These are phyloP conservation scores for Danaus melanippus DNA, from an alignment of 1,140 invertebrate genomes.

Conservation along the genomic window DNA sequence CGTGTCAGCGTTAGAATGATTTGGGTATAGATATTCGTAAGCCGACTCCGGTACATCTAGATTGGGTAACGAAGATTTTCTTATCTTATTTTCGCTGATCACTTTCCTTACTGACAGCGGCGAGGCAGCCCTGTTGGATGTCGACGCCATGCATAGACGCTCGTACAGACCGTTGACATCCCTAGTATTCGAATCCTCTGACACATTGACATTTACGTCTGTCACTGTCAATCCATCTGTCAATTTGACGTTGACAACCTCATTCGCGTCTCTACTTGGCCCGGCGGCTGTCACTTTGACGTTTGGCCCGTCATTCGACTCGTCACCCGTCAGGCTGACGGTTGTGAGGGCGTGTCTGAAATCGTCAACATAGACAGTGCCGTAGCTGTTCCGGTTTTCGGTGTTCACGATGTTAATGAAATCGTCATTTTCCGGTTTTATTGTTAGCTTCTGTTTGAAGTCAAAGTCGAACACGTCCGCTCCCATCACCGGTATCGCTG, in stretches of 20 bases:
- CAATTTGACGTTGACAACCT: constrained; percentile 3
- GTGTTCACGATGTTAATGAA: constrained; percentile 63
- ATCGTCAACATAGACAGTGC: constrained; percentile 42
- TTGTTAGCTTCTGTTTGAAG: constrained; percentile 38
- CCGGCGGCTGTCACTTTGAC: constrained; percentile 14
- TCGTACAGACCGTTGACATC: constrained; percentile 41
- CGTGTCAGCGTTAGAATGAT: constrained; percentile 13
- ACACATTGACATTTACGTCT: constrained; percentile 17
- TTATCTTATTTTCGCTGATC: constrained; percentile 29
- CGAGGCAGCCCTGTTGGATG: constrained; percentile 36
- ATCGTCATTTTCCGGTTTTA: constrained; percentile 22
- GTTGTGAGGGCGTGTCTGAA: constrained; percentile 59
- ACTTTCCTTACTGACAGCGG: constrained; percentile 33
- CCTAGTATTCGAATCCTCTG: constrained; percentile 4
- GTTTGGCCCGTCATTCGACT: not conserved
- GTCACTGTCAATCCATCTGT: constrained; percentile 5
- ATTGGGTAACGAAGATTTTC: constrained; percentile 57
- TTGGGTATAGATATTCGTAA: constrained; percentile 53
- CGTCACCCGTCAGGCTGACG: constrained; percentile 30
- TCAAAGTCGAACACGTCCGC: constrained; percentile 52
- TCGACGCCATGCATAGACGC: constrained; percentile 52
- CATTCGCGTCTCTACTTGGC: not conserved
- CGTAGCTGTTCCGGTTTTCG: constrained; percentile 41
- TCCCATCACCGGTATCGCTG: constrained; percentile 53
- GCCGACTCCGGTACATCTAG: constrained; percentile 40